Percentiles rank a stretch among this genome's conserved stretches.
Evolutionary conservation across 2,113 vertebrate species (phyloP).

Genomic region (Asarcornis scutulata): DNA sequence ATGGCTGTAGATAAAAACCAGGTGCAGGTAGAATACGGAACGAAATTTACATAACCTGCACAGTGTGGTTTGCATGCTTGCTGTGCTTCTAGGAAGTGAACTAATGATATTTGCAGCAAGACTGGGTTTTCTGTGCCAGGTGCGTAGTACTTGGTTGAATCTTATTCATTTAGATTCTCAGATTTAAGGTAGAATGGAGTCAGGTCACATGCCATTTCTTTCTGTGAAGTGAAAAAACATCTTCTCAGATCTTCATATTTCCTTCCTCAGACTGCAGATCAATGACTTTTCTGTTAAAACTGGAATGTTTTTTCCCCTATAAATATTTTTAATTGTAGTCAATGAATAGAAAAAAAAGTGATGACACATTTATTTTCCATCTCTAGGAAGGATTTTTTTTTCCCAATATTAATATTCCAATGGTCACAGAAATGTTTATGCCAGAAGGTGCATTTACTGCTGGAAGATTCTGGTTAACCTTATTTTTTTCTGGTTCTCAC

Average conservation of each 20-base stretch:
- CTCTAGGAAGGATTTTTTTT: neutral
- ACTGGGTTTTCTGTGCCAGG: neutral
- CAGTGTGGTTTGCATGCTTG: neutral
- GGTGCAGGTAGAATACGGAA: neutral
- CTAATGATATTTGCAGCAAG: neutral
- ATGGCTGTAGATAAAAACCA: neutral
- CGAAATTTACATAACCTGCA: neutral
- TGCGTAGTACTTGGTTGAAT: neutral
- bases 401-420: neutral
- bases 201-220: neutral
- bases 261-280: neutral
- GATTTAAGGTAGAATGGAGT: neutral
- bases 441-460: neutral
- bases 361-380: constrained; percentile 19
- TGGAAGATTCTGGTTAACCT: constrained; percentile 9
- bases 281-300: neutral
- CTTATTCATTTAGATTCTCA: neutral
- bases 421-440: neutral
- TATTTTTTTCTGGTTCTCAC: neutral
- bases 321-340: constrained; percentile 7
- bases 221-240: neutral
- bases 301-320: neutral
- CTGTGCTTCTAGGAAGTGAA: neutral
- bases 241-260: neutral
- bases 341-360: neutral